Evolutionary conservation across 23 tunicate species (phyloP), one percentile per base, ranked within the genome.

Genomic region (Trididemnum clinides): DNA sequence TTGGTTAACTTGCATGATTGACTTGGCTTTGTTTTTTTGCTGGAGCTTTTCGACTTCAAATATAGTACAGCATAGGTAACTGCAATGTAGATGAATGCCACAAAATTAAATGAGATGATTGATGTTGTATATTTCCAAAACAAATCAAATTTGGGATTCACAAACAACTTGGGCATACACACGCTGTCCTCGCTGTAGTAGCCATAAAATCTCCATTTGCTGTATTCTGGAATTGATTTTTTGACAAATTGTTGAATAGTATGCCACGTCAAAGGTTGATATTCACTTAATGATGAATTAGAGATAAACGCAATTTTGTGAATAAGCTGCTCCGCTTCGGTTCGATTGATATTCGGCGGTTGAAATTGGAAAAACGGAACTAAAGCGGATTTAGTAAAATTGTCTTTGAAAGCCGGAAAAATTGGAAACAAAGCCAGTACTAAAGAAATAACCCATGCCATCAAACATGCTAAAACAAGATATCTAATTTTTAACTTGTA

Each of bases 171-270:
- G 3, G 97, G 97, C 83, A 92, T 86, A 81, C 97, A 92, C 2
- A 92, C 97, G 32, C 91, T 83, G 36, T 92, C 92, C 34, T 78
- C 97, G 80, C 97, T 92, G 82, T 92, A 92, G 84, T 71, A 92
- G 33, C 91, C 90, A 65, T 80, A 92, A 64, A 87, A 92, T 51
- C 64, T 64, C 97, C 97, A 92, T 20, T 92, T 83, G 65, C 79
- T 57, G 83, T 82, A 54, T 4, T 64, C 63, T 1, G 88, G 91
- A 5, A 84, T 75, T 25, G 66, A 73, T 1, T 26, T 34, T 51
- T 78, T 29, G 0, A 86, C 22, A 19, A 58, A 76, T 12, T 50
- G 37, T 0, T 77, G 33, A 81, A 92, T 76, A 32, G 72, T 64
- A 10, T 34, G 23, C 97, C 97, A 92, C 0, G 88, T 29, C 51